phyloP scores from a whole-genome alignment of 2,797 vertebrate species.

The Alexandromys oeconomus region DNA sequence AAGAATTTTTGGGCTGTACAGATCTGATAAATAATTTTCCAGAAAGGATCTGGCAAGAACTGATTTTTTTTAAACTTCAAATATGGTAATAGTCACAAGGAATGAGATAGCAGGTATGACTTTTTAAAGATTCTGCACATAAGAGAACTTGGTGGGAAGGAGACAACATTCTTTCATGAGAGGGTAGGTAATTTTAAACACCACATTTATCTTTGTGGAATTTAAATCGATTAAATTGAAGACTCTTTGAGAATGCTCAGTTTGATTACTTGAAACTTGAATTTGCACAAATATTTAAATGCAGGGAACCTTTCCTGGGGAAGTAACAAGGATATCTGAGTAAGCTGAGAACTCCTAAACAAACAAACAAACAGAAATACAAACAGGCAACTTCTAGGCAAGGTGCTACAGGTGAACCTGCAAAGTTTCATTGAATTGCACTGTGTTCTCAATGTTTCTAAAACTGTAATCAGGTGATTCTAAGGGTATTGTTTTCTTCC shows the following conservation, averaged over 20 bases:
- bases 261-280: slow-evolving; percentile 19
- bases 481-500: not conserved
- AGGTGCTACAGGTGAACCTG: not conserved
- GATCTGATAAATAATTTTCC: not conserved
- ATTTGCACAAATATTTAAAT: slow-evolving; percentile 61
- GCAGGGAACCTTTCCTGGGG: not conserved
- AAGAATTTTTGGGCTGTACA: slow-evolving; percentile 15
- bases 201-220: not conserved
- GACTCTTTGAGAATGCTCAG: not conserved
- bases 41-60: not conserved
- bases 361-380: not conserved
- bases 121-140: not conserved
- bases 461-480: not conserved
- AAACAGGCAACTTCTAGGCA: not conserved
- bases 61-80: not conserved
- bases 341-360: not conserved
- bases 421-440: not conserved
- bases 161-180: too few species aligned
- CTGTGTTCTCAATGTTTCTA: slow-evolving; percentile 31
- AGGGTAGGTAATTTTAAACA: not conserved
- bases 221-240: not conserved
- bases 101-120: not conserved
- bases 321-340: slow-evolving; percentile 6
- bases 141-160: too few species aligned
- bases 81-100: not conserved